phyloP scores from a whole-genome alignment of 2,113 vertebrate species.

The Cyanoliseus patagonus region DNA sequence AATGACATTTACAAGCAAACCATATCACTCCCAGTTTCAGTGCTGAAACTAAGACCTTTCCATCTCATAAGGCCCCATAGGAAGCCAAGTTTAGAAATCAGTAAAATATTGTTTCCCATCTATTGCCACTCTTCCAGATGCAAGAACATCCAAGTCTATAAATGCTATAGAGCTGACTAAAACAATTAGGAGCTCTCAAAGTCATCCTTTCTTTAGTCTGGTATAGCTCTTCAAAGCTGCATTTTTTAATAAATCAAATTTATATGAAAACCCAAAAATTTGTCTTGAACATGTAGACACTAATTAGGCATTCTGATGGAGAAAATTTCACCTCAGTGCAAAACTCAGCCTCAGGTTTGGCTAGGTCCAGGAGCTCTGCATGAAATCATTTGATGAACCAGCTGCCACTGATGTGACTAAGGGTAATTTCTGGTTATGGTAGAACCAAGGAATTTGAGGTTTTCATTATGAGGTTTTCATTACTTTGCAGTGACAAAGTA shows the following conservation, averaged over 20 bases:
- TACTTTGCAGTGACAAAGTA: neutral
- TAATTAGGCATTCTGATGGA: neutral
- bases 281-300: neutral
- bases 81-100: neutral
- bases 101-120: neutral
- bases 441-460: neutral
- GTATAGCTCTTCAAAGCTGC: neutral
- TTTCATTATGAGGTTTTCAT: neutral
- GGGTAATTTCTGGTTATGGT: neutral
- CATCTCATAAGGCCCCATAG: neutral
- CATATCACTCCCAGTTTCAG: neutral
- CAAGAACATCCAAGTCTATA: neutral
- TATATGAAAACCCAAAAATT: neutral
- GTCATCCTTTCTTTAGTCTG: neutral
- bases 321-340: neutral
- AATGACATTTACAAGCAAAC: neutral
- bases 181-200: neutral
- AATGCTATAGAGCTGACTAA: neutral
- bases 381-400: neutral
- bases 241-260: neutral
- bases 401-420: rapidly evolving
- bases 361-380: neutral
- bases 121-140: neutral
- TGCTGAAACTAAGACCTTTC: neutral
- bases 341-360: neutral